Evolutionary conservation across 2,888 invertebrate genomes (phyloP).

Genomic region (Phyllotreta striolata): DNA sequence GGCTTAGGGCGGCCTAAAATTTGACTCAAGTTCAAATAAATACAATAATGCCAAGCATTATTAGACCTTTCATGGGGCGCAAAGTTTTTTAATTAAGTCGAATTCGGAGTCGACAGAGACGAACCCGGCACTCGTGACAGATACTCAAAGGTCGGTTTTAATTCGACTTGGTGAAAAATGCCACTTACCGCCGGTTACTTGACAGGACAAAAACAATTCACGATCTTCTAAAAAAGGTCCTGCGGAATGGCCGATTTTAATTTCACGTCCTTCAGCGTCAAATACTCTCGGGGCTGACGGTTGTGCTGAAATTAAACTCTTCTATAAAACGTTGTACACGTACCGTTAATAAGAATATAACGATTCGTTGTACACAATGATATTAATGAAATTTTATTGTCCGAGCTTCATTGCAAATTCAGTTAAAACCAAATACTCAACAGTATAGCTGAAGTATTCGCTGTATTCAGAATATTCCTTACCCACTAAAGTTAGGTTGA

Average conservation of each 20-base stretch:
- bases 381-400: constrained; percentile 1
- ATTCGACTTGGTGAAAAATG: constrained; percentile 22
- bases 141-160: no score
- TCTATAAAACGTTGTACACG: constrained; percentile 42
- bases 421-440: no score
- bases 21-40: constrained; percentile 3
- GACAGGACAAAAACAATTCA: constrained; percentile 83
- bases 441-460: no score
- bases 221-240: constrained; percentile 90
- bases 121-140: no score
- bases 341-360: constrained; percentile 15
- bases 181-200: constrained; percentile 82
- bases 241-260: constrained; percentile 70
- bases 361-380: neutral
- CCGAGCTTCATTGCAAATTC: neutral
- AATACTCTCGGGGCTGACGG: constrained; percentile 83
- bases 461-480: constrained; percentile 56
- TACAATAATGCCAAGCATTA: no score
- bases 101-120: no score
- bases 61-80: no score
- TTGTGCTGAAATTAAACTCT: constrained; percentile 69
- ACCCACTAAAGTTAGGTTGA: constrained; percentile 90
- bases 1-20: constrained; percentile 80
- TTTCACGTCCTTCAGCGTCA: constrained; percentile 82
- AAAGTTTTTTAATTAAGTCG: no score